Percentiles rank a stretch among this genome's conserved stretches.
Conservation (phyloP, 2,797 vertebrate species). For the Staurois parvus region DNA sequence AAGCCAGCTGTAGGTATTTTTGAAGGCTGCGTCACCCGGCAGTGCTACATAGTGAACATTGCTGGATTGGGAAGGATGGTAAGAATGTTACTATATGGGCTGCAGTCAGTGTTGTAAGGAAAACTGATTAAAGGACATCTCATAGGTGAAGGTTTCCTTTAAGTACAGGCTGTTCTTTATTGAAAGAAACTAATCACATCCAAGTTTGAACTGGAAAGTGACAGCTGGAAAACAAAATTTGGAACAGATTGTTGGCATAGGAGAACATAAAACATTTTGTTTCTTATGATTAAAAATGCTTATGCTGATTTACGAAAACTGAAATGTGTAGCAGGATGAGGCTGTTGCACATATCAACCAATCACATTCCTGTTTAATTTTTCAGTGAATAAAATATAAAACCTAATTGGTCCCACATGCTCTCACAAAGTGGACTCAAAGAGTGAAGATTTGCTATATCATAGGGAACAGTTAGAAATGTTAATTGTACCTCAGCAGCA, state of each 20-base stretch:
- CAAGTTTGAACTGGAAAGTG: neutral
- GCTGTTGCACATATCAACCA: neutral
- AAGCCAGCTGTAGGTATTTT: no score
- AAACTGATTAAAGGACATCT: no score
- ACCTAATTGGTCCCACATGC: neutral
- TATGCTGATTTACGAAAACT: neutral
- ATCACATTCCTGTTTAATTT: neutral
- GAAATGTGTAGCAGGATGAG: neutral
- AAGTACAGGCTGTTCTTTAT: neutral
- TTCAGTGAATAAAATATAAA: neutral
- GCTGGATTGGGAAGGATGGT: no score
- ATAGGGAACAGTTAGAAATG: no score
- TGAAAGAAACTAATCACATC: neutral
- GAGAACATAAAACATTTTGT: conserved; percentile 2
- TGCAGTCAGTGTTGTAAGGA: no score
- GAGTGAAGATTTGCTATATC: neutral
- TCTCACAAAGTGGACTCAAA: neutral
- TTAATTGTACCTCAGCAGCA: no score
- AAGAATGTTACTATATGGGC: no score
- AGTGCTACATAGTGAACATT: no score
- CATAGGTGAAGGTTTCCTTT: neutral
- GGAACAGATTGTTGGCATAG: neutral
- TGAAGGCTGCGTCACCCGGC: no score
- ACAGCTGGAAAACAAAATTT: neutral
- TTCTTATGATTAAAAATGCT: neutral